Evolutionary conservation across 2,113 vertebrate genomes (phyloP), one percentile per base, ranked within the genome.

Genomic region (Pygoscelis antarcticus): DNA sequence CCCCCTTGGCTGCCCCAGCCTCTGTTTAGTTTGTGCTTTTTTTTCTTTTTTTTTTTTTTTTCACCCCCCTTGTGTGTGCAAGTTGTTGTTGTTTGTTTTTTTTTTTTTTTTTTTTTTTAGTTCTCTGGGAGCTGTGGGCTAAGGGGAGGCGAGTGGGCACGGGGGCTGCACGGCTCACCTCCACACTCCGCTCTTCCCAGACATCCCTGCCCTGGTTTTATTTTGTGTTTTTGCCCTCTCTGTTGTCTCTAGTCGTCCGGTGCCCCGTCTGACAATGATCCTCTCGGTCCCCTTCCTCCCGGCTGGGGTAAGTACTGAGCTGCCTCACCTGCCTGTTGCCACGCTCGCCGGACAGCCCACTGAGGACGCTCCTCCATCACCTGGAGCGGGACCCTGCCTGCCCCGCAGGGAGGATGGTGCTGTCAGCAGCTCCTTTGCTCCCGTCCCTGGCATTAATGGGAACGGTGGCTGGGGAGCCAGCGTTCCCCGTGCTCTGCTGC

Each of bases 251-350:
- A 99, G 99, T 98, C 99, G 9, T 99, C 99, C 2, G 99, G 98
- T 11, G 93, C 98, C 81, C 98, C 98, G 3, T 98, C 98, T 6
- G 99, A 99, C 96, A 99, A 99, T 98, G 99, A 99, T 97, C 99
- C 99, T 75, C 98, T 99, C 34, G 99, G 99, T 78, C 93, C 99
- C 34, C 98, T 99, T 96, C 99, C 99, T 98, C 98, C 99, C 3
- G 99, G 99, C 98, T 99, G 99, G 99, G 99, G 99, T 99, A 98
- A 99, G 99, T 99, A 97, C 93, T 22, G 36, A 58, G 17, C 34
- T 16, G 10, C 60, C 42, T 18, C 76, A 52, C 72, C 76, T 88
- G 82, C 32, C 66, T 2, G 19, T 32, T 10, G 30, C 79, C 2
- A 1, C 5, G 34, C 83, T 78, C 17, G 2, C 79, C 3, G 4